These are phyloP conservation scores for Malurus melanocephalus DNA, from an alignment of 2,113 vertebrate genomes.

Conservation along the genomic window DNA sequence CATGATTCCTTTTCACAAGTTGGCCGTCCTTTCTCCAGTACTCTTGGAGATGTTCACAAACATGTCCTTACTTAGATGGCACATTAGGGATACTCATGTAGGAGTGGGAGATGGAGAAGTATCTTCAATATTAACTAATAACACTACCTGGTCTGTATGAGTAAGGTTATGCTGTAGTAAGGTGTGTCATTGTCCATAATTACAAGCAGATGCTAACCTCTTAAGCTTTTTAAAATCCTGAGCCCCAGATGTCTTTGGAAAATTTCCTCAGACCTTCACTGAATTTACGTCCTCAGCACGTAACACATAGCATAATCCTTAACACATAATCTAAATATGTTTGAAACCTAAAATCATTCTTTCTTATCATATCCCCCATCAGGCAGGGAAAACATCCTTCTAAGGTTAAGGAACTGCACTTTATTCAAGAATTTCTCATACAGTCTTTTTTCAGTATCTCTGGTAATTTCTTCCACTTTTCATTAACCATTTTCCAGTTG, in stretches of 20 bases:
- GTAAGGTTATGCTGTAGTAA: neutral
- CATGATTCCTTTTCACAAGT: neutral
- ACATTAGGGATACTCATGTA: neutral
- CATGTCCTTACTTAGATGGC: neutral
- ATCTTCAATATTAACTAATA: neutral
- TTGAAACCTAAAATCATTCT: neutral
- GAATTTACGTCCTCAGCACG: fast-evolving
- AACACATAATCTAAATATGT: neutral
- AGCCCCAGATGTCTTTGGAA: neutral
- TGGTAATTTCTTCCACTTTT: neutral
- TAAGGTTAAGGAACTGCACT: neutral
- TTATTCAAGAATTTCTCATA: neutral
- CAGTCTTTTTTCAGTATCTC: neutral
- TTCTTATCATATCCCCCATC: neutral
- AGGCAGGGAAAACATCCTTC: neutral
- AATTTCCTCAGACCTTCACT: neutral
- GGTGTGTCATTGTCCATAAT: neutral
- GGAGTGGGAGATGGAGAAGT: neutral
- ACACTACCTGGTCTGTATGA: neutral
- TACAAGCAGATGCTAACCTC: neutral
- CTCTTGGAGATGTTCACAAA: neutral
- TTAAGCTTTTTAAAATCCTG: neutral
- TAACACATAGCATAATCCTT: neutral
- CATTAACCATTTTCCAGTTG: neutral
- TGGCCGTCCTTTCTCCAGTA: neutral